phyloP scores from a whole-genome alignment of 2,888 invertebrate genomes.

The Ceramica pisi region DNA sequence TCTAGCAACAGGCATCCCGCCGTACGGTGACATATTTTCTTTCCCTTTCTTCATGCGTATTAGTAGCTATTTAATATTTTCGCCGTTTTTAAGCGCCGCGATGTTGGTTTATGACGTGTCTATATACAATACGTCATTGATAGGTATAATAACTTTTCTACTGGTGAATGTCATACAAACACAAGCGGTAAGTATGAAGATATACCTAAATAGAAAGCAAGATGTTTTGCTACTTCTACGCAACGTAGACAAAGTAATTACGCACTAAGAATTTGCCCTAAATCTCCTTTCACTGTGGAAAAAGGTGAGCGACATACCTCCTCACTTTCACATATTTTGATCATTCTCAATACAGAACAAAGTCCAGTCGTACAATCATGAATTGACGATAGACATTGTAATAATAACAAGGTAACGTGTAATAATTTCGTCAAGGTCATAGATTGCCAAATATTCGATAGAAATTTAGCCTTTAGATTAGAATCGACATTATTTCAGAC shows the following conservation, averaged over 20 bases:
- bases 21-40: no score
- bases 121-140: no score
- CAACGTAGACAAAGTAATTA: slow-evolving; percentile 47
- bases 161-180: background rate
- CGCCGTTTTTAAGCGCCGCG: no score
- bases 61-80: no score
- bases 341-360: slow-evolving; percentile 27
- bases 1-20: no score
- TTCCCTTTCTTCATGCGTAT: no score
- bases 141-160: background rate
- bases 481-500: background rate
- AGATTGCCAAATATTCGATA: slow-evolving; percentile 47
- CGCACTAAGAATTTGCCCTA: slow-evolving; percentile 56
- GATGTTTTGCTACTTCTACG: slow-evolving; percentile 7
- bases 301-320: slow-evolving; percentile 42
- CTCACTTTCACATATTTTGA: slow-evolving; percentile 54
- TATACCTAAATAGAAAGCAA: slow-evolving; percentile 41
- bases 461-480: slow-evolving; percentile 52
- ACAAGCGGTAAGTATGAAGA: background rate
- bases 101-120: no score
- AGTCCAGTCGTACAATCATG: slow-evolving; percentile 15
- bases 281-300: slow-evolving; percentile 58
- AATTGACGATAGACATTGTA: slow-evolving; percentile 28
- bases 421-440: slow-evolving; percentile 46
- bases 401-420: slow-evolving; percentile 30